Evolutionary conservation across 2,113 vertebrate species (phyloP).

Genomic region (Phrynocephalus versicolor): DNA sequence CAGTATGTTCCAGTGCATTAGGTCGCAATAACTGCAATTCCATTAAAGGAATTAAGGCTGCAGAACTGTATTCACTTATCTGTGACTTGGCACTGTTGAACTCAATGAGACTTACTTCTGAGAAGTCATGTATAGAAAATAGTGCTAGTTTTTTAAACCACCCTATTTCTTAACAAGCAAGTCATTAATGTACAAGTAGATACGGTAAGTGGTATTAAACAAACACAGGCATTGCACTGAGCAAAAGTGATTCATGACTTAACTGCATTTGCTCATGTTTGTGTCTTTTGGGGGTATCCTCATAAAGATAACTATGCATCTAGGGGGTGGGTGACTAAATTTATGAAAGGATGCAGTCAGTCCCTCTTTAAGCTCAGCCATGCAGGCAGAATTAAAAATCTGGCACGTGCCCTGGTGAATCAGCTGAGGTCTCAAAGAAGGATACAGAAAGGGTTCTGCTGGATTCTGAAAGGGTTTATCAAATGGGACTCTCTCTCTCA

Average conservation of each 20-base stretch:
- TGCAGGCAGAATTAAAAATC: neutral
- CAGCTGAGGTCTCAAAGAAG: neutral
- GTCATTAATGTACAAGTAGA: neutral
- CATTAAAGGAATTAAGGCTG: neutral
- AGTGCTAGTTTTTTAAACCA: too few relatives aligned
- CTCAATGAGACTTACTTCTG: neutral
- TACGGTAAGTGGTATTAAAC: neutral
- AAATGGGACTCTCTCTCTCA: neutral
- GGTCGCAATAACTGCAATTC: neutral
- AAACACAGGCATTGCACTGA: neutral
- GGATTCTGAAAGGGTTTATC: neutral
- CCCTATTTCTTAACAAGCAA: neutral
- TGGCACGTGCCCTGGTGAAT: neutral
- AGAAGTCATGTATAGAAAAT: neutral
- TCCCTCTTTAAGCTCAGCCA: neutral
- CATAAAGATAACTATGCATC: neutral
- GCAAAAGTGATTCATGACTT: neutral
- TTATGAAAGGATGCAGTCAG: neutral
- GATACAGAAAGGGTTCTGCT: neutral
- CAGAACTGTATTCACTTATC: neutral
- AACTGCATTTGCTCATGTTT: too few relatives aligned
- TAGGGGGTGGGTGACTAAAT: neutral
- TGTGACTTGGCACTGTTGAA: neutral
- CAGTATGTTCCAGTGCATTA: neutral
- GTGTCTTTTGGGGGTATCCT: too few relatives aligned